Percentiles rank a stretch among this genome's conserved stretches.
phyloP scores from a whole-genome alignment of 2,888 invertebrate species.

The Drosophila affinis region DNA sequence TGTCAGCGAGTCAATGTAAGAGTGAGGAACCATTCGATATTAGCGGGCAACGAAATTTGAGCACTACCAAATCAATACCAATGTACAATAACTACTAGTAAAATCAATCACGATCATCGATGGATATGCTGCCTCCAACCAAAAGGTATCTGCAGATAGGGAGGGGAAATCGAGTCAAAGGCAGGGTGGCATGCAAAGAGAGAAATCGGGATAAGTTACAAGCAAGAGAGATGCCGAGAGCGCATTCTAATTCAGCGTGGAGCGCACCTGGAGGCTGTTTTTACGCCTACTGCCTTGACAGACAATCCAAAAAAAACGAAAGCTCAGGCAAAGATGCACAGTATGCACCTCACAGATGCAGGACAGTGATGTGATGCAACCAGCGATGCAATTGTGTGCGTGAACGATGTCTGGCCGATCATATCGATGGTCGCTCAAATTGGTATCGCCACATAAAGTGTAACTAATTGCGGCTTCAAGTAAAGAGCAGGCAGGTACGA shows the following conservation, averaged over 20 bases:
- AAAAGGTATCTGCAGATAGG: constrained; percentile 4
- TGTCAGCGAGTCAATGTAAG: constrained; percentile 14
- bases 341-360: not conserved
- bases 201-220: constrained; percentile 10
- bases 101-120: constrained; percentile 64
- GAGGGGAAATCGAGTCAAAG: constrained; percentile 16
- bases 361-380: constrained; percentile 5
- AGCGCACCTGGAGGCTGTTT: constrained; percentile 83
- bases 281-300: constrained; percentile 64
- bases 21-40: not conserved
- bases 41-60: not conserved
- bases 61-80: constrained; percentile 4
- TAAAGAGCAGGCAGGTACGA: constrained; percentile 67
- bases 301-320: constrained; percentile 22
- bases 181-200: not conserved
- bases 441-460: constrained; percentile 79
- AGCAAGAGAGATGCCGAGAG: constrained; percentile 44
- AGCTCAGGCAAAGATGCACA: constrained; percentile 7
- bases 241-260: constrained; percentile 83
- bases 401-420: constrained; percentile 53
- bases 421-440: constrained; percentile 61
- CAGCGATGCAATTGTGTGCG: constrained; percentile 28
- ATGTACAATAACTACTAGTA: constrained; percentile 43
- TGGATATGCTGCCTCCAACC: not conserved
- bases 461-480: constrained; percentile 83